A percentile compares a stretch with the other conserved stretches of the same genome.
Evolutionary conservation across 2,888 invertebrate genomes (phyloP).

Genomic region (Athalia rosae): DNA sequence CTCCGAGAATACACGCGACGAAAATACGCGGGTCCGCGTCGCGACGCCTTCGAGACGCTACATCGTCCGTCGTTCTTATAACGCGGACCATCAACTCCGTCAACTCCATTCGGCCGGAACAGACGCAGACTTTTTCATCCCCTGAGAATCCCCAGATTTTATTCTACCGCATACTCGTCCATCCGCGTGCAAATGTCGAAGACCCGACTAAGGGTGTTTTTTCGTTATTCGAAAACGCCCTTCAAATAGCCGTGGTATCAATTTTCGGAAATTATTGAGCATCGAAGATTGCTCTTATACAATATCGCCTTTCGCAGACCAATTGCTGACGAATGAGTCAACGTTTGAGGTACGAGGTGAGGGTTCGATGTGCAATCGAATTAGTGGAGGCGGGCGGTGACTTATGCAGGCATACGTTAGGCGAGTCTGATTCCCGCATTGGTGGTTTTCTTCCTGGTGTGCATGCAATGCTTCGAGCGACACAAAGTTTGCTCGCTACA

Average conservation of each 20-base stretch:
- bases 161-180: slow-evolving; percentile 5
- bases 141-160: slow-evolving; percentile 9
- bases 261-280: neutral
- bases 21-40: slow-evolving; percentile 53
- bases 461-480: neutral
- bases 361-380: slow-evolving; percentile 35
- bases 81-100: slow-evolving; percentile 23
- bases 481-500: neutral
- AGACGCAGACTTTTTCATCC: neutral
- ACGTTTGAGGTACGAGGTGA: slow-evolving; percentile 17
- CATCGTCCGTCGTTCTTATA: slow-evolving; percentile 9
- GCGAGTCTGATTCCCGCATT: neutral
- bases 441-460: slow-evolving; percentile 13
- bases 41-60: slow-evolving; percentile 44
- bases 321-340: slow-evolving; percentile 13
- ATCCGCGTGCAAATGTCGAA: neutral
- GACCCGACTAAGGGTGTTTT: too few species aligned
- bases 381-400: slow-evolving; percentile 36
- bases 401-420: slow-evolving; percentile 9
- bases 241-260: too few species aligned
- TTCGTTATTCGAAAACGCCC: too few species aligned
- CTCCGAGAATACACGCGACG: slow-evolving; percentile 52
- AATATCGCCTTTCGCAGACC: slow-evolving; percentile 5
- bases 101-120: slow-evolving; percentile 12
- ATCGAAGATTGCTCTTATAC: neutral